phyloP scores from a whole-genome alignment of 1,140 invertebrate genomes.

The Ceratina calcarata region DNA sequence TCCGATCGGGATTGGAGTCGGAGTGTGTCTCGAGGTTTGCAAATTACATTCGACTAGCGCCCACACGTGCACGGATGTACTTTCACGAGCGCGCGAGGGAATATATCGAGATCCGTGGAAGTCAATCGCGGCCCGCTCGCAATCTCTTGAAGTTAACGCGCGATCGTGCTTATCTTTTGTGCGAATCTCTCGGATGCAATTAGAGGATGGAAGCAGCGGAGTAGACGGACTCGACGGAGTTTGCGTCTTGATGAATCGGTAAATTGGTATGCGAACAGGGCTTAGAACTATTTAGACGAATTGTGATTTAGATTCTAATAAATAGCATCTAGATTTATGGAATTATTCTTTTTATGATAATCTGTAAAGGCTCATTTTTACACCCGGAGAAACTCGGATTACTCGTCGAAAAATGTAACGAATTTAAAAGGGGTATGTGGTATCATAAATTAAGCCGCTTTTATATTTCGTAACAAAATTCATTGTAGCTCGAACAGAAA shows the following conservation, averaged over 20 bases:
- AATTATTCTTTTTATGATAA: too few species aligned
- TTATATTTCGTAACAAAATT: not conserved
- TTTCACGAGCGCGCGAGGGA: not conserved
- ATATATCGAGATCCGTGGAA: not conserved
- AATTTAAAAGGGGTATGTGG: too few species aligned
- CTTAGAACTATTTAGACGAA: not conserved
- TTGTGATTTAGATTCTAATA: not conserved
- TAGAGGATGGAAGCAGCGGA: not conserved
- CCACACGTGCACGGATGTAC: not conserved
- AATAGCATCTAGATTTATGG: too few species aligned
- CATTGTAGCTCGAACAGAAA: not conserved
- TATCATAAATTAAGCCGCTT: not conserved
- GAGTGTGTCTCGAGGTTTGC: constrained; percentile 46
- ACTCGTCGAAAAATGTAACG: too few species aligned
- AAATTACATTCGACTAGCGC: constrained; percentile 53
- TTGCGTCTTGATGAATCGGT: not conserved
- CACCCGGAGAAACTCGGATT: not conserved
- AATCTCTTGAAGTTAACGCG: constrained; percentile 18
- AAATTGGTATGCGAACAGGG: not conserved
- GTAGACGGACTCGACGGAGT: not conserved
- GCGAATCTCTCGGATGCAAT: not conserved
- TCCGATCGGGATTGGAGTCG: constrained; percentile 43
- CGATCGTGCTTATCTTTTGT: constrained; percentile 21
- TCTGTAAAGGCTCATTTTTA: not conserved
- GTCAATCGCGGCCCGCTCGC: constrained; percentile 27